Evolutionary conservation across 1,140 invertebrate species (phyloP), one percentile per base, ranked within the genome.

Genomic region (Aphelenchoides avenae): DNA sequence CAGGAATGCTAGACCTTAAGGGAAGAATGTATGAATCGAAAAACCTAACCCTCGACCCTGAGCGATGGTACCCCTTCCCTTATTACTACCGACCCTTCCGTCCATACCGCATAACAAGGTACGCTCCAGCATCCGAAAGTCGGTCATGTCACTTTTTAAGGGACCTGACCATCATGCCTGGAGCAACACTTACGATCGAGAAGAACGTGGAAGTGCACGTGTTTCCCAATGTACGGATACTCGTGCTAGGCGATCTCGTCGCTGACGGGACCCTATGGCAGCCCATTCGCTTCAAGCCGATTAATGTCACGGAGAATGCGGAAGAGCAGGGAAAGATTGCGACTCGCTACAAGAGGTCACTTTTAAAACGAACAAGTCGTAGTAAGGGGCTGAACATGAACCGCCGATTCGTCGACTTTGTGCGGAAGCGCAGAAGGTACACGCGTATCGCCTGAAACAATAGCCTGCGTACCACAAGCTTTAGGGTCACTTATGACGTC

Each of bases 161-260:
- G 34, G 95, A 99, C 78, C 84, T 99, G 3, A 99, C 94, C 0
- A 85, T 99, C 0, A 95, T 99, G 92, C 92, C 93, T 0, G 86
- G 77, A 11, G 81, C 84, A 0, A 90, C 86, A 2, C 78, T 99
- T 2, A 86, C 84, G 0, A 90, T 99, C 54, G 84, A 85, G 52
- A 86, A 91, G 3, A 92, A 91, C 5, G 91, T 94, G 1, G 83
- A 86, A 2, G 81, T 99, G 73, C 89, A 95, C 79, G 95, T 99
- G 78, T 86, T 86, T 42, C 91, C 93, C 2, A 94, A 92, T 80
- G 89, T 99, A 61, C 92, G 94, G 0, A 92, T 99, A 58, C 80
- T 99, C 7, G 92, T 96, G 4, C 80, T 98, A 47, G 95, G 95
- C 0, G 86, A 86, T 1, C 78, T 99, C n/a, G 82, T 85, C 56